Conservation (phyloP, 2,888 invertebrate genomes). For the Drosophila parthenogenetica region DNA sequence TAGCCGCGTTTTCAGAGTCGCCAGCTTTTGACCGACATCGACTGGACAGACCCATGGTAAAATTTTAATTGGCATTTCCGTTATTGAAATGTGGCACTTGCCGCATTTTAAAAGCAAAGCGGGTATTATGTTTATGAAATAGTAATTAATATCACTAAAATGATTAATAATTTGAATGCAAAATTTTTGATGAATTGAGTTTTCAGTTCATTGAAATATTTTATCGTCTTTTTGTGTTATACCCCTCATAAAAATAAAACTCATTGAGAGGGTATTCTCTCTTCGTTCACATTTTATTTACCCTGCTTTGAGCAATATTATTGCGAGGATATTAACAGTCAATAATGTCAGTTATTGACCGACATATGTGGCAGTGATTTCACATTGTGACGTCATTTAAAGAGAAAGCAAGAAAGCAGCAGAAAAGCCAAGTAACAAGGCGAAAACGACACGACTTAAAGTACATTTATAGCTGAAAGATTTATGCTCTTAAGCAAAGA, state of each 20-base stretch:
- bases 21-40: slow-evolving; percentile 55
- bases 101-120: slow-evolving; percentile 32
- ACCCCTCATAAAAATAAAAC: too few relatives aligned
- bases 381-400: slow-evolving; percentile 58
- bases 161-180: not conserved
- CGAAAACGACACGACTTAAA: slow-evolving; percentile 7
- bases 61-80: slow-evolving; percentile 78
- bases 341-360: slow-evolving; percentile 73
- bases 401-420: not conserved
- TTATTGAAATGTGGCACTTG: slow-evolving; percentile 76
- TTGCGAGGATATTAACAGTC: slow-evolving; percentile 70
- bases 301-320: slow-evolving; percentile 19
- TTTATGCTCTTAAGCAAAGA: slow-evolving; percentile 8
- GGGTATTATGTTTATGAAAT: slow-evolving; percentile 9
- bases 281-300: not conserved
- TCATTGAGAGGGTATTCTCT: slow-evolving; percentile 20
- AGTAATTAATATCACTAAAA: not conserved
- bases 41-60: slow-evolving; percentile 61
- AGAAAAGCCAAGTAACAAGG: not conserved
- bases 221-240: too few relatives aligned
- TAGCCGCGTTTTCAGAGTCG: slow-evolving; percentile 32
- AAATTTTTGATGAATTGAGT: too few relatives aligned
- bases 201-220: too few relatives aligned
- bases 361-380: slow-evolving; percentile 72
- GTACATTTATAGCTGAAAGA: slow-evolving; percentile 25